Conservation (phyloP, 2,113 vertebrate genomes). For the Felis chaus region DNA sequence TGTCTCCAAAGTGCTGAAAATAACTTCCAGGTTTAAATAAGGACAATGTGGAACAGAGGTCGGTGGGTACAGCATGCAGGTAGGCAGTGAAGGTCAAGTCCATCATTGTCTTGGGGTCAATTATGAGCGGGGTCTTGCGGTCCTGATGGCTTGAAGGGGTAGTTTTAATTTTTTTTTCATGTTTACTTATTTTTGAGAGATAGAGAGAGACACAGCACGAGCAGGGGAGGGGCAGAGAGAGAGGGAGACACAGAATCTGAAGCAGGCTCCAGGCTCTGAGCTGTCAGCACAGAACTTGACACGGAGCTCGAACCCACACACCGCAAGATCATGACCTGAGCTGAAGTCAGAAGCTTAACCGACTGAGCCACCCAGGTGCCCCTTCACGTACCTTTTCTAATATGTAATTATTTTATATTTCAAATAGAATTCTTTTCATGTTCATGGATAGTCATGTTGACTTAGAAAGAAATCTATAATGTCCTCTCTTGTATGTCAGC, state of each 20-base stretch:
- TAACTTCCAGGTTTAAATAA: neutral
- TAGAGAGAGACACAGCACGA: too few species aligned
- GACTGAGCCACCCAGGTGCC: too few species aligned
- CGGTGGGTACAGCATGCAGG: neutral
- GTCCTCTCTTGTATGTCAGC: neutral
- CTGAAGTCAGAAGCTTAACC: too few species aligned
- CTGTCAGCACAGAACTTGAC: too few species aligned
- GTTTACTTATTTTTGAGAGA: too few species aligned
- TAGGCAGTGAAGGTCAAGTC: neutral
- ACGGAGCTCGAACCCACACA: too few species aligned
- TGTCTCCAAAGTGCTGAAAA: neutral
- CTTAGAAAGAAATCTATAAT: neutral
- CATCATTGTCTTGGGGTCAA: neutral
- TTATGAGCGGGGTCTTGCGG: neutral
- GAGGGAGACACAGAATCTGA: too few species aligned
- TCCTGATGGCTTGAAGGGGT: neutral
- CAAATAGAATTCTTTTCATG: neutral
- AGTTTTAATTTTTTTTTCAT: neutral
- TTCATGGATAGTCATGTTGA: neutral
- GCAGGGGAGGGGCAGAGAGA: too few species aligned
- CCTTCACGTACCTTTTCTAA: neutral
- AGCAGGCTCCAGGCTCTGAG: too few species aligned
- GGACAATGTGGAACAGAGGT: neutral
- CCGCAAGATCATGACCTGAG: too few species aligned
- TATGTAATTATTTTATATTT: neutral